Conservation (phyloP, 2,888 invertebrate genomes). For the Nephrotoma flavescens region DNA sequence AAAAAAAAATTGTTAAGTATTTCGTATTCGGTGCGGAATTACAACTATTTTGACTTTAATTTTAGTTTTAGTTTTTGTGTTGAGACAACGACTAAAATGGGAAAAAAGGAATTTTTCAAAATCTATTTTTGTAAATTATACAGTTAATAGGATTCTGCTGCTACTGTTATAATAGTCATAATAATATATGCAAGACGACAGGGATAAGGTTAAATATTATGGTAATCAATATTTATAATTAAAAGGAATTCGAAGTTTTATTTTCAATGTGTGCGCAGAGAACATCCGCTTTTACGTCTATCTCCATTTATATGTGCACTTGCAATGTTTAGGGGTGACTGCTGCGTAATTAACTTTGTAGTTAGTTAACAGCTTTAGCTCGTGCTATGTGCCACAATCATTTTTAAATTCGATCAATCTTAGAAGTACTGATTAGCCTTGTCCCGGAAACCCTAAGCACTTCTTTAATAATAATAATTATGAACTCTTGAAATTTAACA, state of each 20-base stretch:
- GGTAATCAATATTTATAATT: background rate
- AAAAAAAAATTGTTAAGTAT: background rate
- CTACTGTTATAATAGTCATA: background rate
- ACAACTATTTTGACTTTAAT: background rate
- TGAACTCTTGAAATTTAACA: too few species aligned
- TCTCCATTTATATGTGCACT: too few species aligned
- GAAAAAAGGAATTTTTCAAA: background rate
- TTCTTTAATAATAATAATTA: too few species aligned
- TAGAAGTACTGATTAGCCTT: too few species aligned
- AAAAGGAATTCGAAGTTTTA: background rate
- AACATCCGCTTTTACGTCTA: too few species aligned
- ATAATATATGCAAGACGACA: background rate
- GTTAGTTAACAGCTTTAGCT: too few species aligned
- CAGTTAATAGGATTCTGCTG: background rate
- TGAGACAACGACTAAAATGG: background rate
- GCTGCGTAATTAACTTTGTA: too few species aligned
- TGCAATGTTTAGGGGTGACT: too few species aligned
- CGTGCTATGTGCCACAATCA: too few species aligned
- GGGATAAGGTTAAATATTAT: background rate
- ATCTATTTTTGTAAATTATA: background rate
- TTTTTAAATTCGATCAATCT: too few species aligned
- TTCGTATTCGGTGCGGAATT: background rate
- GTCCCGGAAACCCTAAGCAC: too few species aligned
- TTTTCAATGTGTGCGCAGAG: too few species aligned
- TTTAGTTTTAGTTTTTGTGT: background rate